Conservation (phyloP, 2,113 vertebrate species). For the Dicentrarchus labrax region DNA sequence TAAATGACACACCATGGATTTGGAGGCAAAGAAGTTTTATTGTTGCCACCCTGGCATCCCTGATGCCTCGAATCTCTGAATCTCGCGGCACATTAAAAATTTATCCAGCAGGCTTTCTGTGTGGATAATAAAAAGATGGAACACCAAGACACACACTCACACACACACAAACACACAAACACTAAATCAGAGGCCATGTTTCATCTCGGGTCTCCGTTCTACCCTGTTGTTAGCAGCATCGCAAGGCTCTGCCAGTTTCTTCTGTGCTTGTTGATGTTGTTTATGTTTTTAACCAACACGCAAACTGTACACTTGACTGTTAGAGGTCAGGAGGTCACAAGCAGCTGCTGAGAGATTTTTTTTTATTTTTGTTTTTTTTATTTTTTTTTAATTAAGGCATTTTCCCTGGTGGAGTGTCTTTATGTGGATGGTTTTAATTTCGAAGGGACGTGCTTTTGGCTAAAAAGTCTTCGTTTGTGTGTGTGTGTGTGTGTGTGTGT, state of each 20-base stretch:
- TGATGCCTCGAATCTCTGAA: conserved; percentile 55
- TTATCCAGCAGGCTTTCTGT: conserved; percentile 61
- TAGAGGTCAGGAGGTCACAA: conserved; percentile 36
- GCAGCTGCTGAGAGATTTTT: conserved; percentile 19
- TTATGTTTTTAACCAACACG: conserved; percentile 13
- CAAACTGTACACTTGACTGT: neutral
- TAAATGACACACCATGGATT: conserved; percentile 69
- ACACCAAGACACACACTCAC: neutral
- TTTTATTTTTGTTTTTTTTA: neutral
- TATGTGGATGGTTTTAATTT: conserved; percentile 34
- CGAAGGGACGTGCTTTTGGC: conserved; percentile 1
- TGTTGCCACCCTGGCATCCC: conserved; percentile 63
- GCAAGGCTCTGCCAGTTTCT: neutral
- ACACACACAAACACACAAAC: conserved; percentile 9
- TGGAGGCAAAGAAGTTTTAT: conserved; percentile 66
- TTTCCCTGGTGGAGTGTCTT: neutral
- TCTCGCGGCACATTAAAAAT: conserved; percentile 76
- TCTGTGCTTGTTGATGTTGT: neutral
- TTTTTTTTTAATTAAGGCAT: neutral
- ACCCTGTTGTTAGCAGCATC: conserved; percentile 13
- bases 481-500: neutral
- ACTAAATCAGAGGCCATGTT: conserved; percentile 50
- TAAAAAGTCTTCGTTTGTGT: neutral
- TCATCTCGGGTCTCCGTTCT: conserved; percentile 30
- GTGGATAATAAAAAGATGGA: conserved; percentile 71